phyloP scores from a whole-genome alignment of 2,113 vertebrate species.

The Okapia johnstoni region DNA sequence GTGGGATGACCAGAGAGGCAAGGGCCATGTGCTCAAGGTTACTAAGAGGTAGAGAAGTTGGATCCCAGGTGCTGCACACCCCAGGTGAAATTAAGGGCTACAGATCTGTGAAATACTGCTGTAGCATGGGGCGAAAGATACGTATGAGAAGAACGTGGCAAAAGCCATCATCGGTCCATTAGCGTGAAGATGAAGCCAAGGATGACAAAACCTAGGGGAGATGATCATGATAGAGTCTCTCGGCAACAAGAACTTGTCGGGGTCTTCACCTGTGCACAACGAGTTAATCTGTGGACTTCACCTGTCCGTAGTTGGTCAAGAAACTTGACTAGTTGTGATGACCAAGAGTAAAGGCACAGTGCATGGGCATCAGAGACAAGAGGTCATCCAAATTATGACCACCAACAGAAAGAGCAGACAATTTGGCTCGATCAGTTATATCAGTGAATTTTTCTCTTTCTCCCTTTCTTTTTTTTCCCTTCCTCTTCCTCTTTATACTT shows the following conservation, averaged over 20 bases:
- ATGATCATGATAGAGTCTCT: background rate
- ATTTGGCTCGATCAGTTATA: background rate
- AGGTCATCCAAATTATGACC: background rate
- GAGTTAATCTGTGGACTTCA: background rate
- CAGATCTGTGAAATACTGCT: background rate
- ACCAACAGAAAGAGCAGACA: background rate
- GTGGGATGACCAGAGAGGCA: background rate
- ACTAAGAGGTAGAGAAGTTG: background rate
- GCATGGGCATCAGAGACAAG: background rate
- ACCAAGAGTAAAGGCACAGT: background rate
- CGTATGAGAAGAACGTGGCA: background rate
- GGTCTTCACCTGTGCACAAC: background rate
- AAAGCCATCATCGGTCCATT: background rate
- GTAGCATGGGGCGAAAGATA: background rate
- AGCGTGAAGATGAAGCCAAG: background rate
- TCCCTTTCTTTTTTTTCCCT: too few species aligned
- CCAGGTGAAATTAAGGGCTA: background rate
- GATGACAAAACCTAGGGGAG: background rate
- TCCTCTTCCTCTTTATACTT: too few species aligned
- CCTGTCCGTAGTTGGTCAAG: background rate
- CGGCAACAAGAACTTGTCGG: background rate
- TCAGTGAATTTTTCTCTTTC: background rate
- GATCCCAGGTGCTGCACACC: background rate
- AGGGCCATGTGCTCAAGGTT: background rate
- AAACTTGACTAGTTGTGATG: background rate